phyloP scores from a whole-genome alignment of 2,113 vertebrate species.

The Euleptes europaea region DNA sequence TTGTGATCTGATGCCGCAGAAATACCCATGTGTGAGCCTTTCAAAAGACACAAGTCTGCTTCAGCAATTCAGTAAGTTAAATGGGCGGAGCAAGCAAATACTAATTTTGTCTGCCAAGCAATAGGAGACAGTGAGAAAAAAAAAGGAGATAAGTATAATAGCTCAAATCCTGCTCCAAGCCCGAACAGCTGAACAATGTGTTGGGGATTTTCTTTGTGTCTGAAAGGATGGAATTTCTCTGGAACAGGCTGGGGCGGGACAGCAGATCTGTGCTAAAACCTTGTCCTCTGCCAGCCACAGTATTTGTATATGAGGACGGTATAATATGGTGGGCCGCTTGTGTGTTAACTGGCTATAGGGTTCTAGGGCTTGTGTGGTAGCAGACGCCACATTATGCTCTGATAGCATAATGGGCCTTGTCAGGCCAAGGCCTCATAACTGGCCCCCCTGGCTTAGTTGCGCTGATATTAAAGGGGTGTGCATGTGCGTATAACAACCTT shows the following conservation, averaged over 20 bases:
- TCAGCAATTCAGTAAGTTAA: slow-evolving; percentile 13
- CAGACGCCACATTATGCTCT: too few species aligned
- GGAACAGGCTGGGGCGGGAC: background rate
- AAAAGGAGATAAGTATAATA: too few species aligned
- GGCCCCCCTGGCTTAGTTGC: too few species aligned
- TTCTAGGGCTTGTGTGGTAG: too few species aligned
- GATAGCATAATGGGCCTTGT: too few species aligned
- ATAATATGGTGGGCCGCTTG: too few species aligned
- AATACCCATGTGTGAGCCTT: background rate
- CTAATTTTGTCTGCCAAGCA: slow-evolving; percentile 12
- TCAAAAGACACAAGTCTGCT: background rate
- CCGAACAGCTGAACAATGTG: background rate
- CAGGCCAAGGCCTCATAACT: too few species aligned
- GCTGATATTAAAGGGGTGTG: too few species aligned
- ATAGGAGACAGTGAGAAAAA: background rate
- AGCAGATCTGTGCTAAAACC: too few species aligned
- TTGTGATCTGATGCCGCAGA: background rate
- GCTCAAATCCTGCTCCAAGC: background rate
- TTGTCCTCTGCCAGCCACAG: background rate
- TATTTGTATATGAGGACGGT: background rate
- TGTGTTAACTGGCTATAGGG: too few species aligned
- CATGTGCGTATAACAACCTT: too few species aligned
- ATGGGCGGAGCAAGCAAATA: slow-evolving; percentile 17
- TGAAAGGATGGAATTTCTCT: background rate
- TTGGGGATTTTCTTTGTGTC: background rate